Percentiles rank a stretch among this genome's conserved stretches.
Evolutionary conservation across 1,140 invertebrate genomes (phyloP).

Genomic region (Pachypeltis micranthus): DNA sequence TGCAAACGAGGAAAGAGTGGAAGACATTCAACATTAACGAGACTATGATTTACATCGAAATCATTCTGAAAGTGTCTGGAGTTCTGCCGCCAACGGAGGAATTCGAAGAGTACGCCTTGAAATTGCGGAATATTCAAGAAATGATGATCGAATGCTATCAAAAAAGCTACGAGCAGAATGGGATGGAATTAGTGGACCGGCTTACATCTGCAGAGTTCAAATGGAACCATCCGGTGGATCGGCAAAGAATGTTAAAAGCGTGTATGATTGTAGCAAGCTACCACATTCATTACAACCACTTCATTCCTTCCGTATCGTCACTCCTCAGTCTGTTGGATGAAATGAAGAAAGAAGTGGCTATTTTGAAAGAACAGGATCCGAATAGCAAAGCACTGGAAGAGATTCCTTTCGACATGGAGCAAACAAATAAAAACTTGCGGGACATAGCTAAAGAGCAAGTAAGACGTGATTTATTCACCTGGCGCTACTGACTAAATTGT

Average conservation of each 20-base stretch:
- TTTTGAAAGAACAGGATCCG: background rate
- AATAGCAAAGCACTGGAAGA: background rate
- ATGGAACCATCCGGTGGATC: slow-evolving; percentile 12
- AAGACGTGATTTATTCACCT: too few relatives aligned
- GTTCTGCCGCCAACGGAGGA: slow-evolving; percentile 4
- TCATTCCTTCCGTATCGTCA: background rate
- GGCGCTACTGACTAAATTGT: too few relatives aligned
- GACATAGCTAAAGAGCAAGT: background rate
- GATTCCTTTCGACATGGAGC: background rate
- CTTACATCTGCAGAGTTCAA: background rate
- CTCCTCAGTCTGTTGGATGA: background rate
- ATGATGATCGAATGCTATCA: slow-evolving; percentile 7
- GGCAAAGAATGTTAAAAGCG: background rate
- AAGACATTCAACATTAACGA: slow-evolving; percentile 9
- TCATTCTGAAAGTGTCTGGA: slow-evolving; percentile 11
- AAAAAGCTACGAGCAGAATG: slow-evolving; percentile 2
- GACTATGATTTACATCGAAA: slow-evolving; percentile 10
- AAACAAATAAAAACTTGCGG: background rate
- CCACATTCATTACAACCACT: slow-evolving; percentile 2
- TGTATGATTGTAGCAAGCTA: background rate
- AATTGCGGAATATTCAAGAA: slow-evolving; percentile 1
- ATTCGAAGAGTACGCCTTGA: slow-evolving; percentile 2
- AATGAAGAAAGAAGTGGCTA: background rate
- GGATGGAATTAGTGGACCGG: background rate
- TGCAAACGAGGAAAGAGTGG: background rate